Base-by-base conservation (phyloP, 1,140 invertebrate species). In the Galleria mellonella region DNA sequence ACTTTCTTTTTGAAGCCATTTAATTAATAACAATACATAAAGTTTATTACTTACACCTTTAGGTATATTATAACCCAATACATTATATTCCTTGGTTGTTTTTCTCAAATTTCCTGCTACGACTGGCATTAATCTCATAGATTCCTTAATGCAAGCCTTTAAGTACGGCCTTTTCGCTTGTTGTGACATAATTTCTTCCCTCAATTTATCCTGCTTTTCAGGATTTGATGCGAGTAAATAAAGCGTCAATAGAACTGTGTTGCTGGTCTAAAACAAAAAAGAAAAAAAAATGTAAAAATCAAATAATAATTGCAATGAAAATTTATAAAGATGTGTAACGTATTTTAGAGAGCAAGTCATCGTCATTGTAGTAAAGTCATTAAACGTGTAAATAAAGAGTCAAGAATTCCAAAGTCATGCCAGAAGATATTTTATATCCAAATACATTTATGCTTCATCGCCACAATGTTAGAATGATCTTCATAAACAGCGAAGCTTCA, bases 131-230 rank as follows among this genome's bases (percentile, higher is more conserved):
- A 90, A 42, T 37, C 90, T 83, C 28, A 90, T 86, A 2, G 88
- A 83, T 68, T 93, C 92, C 63, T 91, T 92, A n/a, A 92, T 82
- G 47, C 89, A 90, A 9, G 91, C 91, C 48, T 88, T 89, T 2
- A 93, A 53, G 54, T 92, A 93, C 0, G 85, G 83, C 48, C 91
- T 71, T 33, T 88, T 61, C 9, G 64, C 58, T n/a, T 57, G 27
- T 0, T 65, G 50, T 2, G 56, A 63, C n/a, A 72, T 51, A 1
- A 94, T 69, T 83, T 96, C 93, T 51, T 90, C 62, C 28, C 89
- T 85, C 1, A 95, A 63, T 72, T 89, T 91, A 0, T 91, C 79
- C 62, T 95, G 93, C 31, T 89, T 87, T 0, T 88, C 77, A 2
- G 86, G 89, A 77, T 92, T 90, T 11, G 51, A 77, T 2, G 92